Conservation (phyloP, 2,888 invertebrate species). For the Uloborus plumipes region DNA sequence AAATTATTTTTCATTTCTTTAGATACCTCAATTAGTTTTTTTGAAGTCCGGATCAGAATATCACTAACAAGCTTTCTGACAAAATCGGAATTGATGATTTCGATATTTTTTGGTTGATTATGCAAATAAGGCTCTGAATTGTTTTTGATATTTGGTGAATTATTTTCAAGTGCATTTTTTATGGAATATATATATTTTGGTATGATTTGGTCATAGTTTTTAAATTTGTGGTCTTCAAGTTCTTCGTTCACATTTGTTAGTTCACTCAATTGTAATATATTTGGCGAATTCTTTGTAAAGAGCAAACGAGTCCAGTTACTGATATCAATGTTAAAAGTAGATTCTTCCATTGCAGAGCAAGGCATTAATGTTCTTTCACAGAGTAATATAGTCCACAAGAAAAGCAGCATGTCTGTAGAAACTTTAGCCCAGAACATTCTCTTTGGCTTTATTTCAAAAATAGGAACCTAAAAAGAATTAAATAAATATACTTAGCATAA, state of each 20-base stretch:
- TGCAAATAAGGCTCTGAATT: too few species aligned
- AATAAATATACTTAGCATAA: too few species aligned
- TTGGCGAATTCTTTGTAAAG: background rate
- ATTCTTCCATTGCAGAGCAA: background rate
- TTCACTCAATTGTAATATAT: background rate
- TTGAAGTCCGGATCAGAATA: too few species aligned
- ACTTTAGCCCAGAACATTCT: background rate
- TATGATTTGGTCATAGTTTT: background rate
- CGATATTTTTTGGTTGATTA: too few species aligned
- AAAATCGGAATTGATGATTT: too few species aligned
- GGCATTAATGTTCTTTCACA: background rate
- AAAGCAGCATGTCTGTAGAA: background rate
- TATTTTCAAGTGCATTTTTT: too few species aligned
- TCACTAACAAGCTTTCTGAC: too few species aligned
- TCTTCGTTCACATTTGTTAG: background rate
- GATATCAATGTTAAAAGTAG: background rate
- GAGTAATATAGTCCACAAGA: constrained; percentile 1
- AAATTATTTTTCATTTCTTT: too few species aligned
- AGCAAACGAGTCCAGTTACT: background rate
- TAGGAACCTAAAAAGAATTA: constrained; percentile 12
- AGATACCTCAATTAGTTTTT: too few species aligned
- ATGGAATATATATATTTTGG: background rate
- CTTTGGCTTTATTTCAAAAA: background rate
- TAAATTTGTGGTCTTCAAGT: background rate
- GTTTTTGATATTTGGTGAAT: too few species aligned